These are phyloP conservation scores for Chloebia gouldiae DNA, from an alignment of 2,113 vertebrate genomes.

Conservation along the genomic window DNA sequence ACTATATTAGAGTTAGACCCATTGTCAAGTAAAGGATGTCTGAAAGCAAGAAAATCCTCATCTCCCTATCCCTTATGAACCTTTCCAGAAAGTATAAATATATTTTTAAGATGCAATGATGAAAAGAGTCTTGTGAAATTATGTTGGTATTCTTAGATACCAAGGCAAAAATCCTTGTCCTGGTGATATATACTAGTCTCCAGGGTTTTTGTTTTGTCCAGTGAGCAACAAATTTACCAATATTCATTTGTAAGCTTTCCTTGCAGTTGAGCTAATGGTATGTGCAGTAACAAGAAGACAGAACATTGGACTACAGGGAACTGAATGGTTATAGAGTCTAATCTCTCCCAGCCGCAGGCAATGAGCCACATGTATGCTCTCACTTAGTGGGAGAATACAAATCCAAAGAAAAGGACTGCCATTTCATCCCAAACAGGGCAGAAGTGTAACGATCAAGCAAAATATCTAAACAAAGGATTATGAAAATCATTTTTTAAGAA, in stretches of 20 bases:
- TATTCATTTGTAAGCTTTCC: background rate
- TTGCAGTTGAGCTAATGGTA: background rate
- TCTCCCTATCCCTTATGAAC: background rate
- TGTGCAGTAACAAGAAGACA: background rate
- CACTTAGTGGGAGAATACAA: background rate
- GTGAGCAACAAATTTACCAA: background rate
- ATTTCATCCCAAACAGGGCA: background rate
- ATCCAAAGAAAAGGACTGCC: background rate
- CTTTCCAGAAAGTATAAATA: background rate
- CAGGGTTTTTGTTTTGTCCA: background rate
- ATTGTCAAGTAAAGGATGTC: background rate
- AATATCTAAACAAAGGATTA: background rate
- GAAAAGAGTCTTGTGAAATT: background rate
- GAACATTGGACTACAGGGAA: background rate
- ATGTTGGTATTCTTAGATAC: background rate
- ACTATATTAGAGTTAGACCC: background rate
- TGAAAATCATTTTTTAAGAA: background rate
- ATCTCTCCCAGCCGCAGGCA: background rate
- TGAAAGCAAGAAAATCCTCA: background rate
- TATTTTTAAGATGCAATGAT: background rate
- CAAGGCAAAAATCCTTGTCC: background rate
- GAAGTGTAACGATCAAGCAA: background rate
- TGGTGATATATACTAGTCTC: background rate
- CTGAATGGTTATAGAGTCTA: background rate
- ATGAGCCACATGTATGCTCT: accelerated